Base-by-base conservation (phyloP, 1,140 invertebrate species). In the Bombyx mandarina region DNA sequence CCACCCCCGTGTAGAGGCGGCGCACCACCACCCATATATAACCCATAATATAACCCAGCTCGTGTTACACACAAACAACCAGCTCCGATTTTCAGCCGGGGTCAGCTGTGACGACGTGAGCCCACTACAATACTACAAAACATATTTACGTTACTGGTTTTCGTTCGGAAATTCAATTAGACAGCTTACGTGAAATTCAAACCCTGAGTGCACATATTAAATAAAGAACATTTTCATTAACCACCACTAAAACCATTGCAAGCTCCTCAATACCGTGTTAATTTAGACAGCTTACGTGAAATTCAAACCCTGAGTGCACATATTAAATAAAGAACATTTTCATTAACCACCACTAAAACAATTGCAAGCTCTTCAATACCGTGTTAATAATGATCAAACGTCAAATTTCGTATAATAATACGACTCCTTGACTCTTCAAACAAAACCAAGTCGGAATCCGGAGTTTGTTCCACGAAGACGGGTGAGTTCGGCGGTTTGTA, bases 321-420 rank as follows among this genome's bases (percentile, higher is more conserved):
- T 2, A 46, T 9, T 46, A 46, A 46, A 46, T 46, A 3, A 9
- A 9, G 0, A 46, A 3, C 8, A 46, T 46, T 46, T 9, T 35
- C 4, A 2, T 35, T 35, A 35, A 35, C 26, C 2, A 46, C 8
- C n/a, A 46, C n/a, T 46, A 46, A 46, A 46, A 46, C 6, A 2
- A 12, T 46, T 46, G 45, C 45, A 12, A 46, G 45, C 45, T 46
- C 26, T 35, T 18, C 26, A 35, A 35, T 3, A 35, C 26, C 26
- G 26, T 35, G 45, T 52, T 18, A 54, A 61, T 18, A 54, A 61
- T 56, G 59, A 61, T 55, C 45, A 61, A 52, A 60, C 26, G 35
- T 46, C 49, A 48, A 53, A 61, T 61, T 61, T 56, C 50, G 56
- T 56, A 48, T 57, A 61, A 44, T 48, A 61, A 56, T 61, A 45